Evolutionary conservation across 2,797 vertebrate species (phyloP), one percentile per base, ranked within the genome.

Genomic region (Gambelia wislizenii): DNA sequence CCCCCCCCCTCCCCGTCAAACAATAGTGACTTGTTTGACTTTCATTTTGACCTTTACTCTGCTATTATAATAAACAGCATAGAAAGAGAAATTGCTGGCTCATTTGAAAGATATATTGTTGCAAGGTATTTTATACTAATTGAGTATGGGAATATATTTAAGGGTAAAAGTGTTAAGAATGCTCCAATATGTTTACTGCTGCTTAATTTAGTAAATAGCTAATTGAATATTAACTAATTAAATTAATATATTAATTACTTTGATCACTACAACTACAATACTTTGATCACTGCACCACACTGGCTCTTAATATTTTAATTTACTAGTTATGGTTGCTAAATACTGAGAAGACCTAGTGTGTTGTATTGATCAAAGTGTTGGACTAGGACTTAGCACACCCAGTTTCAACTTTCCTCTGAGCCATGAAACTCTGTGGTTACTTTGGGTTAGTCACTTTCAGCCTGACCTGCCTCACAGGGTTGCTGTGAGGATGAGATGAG

Each of bases 21-120:
- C 22, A n/a, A 49, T 12, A 4, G 2, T 0, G 1, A 54, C 47
- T 91, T 77, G 77, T 0, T 0, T 1, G 1, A 83, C 61, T 70
- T 87, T 88, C n/a, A 1, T 30, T 39, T 14, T 0, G 4, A 87
- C 79, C 84, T 78, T 85, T 6, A 4, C 0, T 16, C 75, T 87
- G 69, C 78, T 84, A 10, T 0, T 47, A 33, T 1, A 30, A 75
- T 52, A 64, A 83, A 10, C 42, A 54, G 39, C 2, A 14, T 52
- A 76, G 47, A 59, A 69, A 16, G 42, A 69, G 69, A 44, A 74
- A 52, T 27, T 4, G 27, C 36, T 56, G 39, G 84, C 59, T 76
- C 42, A 76, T 76, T 76, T 76, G 36, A 25, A 76, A 76, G 25
- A 33, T 79, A 54, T 20, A 9, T 47, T 72, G 25, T 13, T 56